Evolutionary conservation across 1,140 invertebrate genomes (phyloP).

Genomic region (Drosophila orosa): DNA sequence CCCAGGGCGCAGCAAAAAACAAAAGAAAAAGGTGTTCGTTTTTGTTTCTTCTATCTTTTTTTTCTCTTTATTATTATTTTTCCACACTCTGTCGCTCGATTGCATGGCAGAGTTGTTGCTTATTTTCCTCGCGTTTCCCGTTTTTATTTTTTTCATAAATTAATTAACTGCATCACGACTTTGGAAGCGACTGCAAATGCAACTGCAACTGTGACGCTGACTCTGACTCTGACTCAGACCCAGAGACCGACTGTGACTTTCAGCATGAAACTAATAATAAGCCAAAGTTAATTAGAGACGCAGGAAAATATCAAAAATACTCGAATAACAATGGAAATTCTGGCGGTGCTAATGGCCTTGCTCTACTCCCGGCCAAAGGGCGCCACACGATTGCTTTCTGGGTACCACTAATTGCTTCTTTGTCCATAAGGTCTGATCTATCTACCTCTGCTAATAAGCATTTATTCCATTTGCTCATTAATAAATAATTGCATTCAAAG

Average conservation of each 20-base stretch:
- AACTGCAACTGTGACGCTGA: slow-evolving; percentile 17
- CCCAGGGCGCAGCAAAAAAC: slow-evolving; percentile 5
- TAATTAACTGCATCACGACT: slow-evolving; percentile 79
- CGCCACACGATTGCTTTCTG: slow-evolving; percentile 7
- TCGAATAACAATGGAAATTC: slow-evolving; percentile 37
- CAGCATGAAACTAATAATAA: slow-evolving; percentile 60
- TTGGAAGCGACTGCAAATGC: slow-evolving; percentile 36
- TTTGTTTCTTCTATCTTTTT: slow-evolving; percentile 18
- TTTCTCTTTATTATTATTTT: not conserved
- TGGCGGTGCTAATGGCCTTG: slow-evolving; percentile 49
- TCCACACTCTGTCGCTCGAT: slow-evolving; percentile 49
- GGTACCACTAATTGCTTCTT: not conserved
- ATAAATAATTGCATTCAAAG: slow-evolving; percentile 23
- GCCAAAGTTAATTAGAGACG: slow-evolving; percentile 64
- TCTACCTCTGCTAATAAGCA: not conserved
- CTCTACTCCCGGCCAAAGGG: slow-evolving; percentile 3
- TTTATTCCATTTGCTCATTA: slow-evolving; percentile 1
- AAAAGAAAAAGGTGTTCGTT: slow-evolving; percentile 55
- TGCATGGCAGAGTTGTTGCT: slow-evolving; percentile 47
- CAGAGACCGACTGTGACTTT: slow-evolving; percentile 49
- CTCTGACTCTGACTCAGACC: slow-evolving; percentile 25
- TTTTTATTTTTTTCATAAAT: slow-evolving; percentile 75
- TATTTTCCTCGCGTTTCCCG: slow-evolving; percentile 40
- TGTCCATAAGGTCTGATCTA: slow-evolving; percentile 6
- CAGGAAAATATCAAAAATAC: slow-evolving; percentile 37